phyloP scores from a whole-genome alignment of 1,140 invertebrate genomes.

The Cydia pomonella region DNA sequence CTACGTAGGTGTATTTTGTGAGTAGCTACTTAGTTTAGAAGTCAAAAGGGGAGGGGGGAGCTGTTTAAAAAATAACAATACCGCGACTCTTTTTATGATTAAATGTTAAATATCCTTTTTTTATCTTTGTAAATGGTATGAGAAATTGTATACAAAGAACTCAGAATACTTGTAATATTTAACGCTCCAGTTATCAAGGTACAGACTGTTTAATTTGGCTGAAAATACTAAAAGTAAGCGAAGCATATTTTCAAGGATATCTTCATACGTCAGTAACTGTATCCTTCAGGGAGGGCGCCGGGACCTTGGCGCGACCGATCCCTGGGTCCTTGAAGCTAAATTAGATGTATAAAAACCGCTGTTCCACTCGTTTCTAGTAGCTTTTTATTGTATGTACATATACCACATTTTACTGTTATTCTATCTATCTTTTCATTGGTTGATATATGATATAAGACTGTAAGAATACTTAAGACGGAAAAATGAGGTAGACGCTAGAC shows the following conservation, averaged over 20 bases:
- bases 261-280: conserved; percentile 33
- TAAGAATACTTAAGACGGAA: no score
- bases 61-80: no score
- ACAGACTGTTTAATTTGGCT: conserved; percentile 13
- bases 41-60: no score
- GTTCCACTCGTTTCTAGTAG: conserved; percentile 55
- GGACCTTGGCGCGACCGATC: conserved; percentile 43
- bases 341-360: conserved; percentile 45
- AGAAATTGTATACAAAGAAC: not conserved
- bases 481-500: no score
- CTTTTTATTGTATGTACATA: conserved; percentile 34
- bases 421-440: not conserved
- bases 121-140: not conserved
- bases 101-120: no score
- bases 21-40: no score
- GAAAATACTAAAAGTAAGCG: conserved; percentile 10
- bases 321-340: conserved; percentile 38
- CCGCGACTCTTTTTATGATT: no score
- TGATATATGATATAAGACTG: no score
- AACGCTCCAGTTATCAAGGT: not conserved
- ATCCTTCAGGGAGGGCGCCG: conserved; percentile 40
- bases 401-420: not conserved
- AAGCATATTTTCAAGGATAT: conserved; percentile 38
- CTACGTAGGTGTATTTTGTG: no score
- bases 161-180: not conserved